Conservation (phyloP, 2,888 invertebrate genomes). For the Platerodrilus igneus region DNA sequence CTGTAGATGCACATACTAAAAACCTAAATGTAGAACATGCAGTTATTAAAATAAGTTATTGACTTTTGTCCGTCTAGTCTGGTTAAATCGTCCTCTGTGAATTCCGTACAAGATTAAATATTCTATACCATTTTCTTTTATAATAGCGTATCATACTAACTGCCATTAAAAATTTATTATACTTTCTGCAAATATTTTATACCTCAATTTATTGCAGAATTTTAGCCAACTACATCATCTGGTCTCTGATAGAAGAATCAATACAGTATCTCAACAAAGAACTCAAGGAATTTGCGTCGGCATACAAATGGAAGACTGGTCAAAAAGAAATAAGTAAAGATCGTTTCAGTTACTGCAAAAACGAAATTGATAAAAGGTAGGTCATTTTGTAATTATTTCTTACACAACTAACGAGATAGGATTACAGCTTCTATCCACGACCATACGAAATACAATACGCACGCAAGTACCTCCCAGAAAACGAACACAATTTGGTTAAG, state of each 20-base stretch:
- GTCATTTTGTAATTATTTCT: not conserved
- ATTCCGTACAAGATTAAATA: too few relatives aligned
- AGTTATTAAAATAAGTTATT: too few relatives aligned
- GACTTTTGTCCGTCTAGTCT: too few relatives aligned
- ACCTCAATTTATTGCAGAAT: too few relatives aligned
- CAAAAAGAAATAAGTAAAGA: not conserved
- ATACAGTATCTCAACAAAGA: conserved; percentile 7
- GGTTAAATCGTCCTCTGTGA: too few relatives aligned
- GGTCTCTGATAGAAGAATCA: conserved; percentile 9
- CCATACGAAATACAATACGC: conserved; percentile 9
- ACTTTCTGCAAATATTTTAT: not conserved
- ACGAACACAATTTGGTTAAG: conserved; percentile 18
- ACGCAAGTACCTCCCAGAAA: conserved; percentile 15
- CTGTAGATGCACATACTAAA: too few relatives aligned
- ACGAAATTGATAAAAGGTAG: not conserved
- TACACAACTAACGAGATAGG: not conserved
- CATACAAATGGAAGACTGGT: conserved; percentile 2
- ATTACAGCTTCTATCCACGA: conserved; percentile 6
- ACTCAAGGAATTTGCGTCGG: not conserved
- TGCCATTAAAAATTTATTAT: conserved; percentile 1
- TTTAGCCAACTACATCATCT: conserved; percentile 20
- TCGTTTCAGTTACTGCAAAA: conserved; percentile 9
- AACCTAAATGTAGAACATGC: too few relatives aligned
- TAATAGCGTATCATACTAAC: too few relatives aligned
- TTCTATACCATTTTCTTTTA: too few relatives aligned